A percentile compares a stretch with the other conserved stretches of the same genome.
Evolutionary conservation across 1,140 invertebrate genomes (phyloP).

Genomic region (Idris sp.): DNA sequence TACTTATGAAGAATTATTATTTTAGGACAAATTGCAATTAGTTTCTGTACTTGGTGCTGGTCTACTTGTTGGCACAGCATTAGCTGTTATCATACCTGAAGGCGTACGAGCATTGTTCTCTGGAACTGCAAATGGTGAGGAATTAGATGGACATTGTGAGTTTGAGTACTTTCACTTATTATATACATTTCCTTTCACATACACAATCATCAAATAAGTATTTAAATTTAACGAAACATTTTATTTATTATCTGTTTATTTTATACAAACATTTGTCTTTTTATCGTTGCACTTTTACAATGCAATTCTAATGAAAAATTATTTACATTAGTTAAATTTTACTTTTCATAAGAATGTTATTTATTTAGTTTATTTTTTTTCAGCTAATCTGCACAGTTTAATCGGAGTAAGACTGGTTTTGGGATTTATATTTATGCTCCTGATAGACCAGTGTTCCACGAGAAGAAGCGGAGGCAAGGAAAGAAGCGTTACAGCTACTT

Average conservation of each 20-base stretch:
- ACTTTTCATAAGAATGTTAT: too few relatives aligned
- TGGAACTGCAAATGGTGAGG: slow-evolving; percentile 54
- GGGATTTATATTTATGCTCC: slow-evolving; percentile 98
- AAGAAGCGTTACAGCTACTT: slow-evolving; percentile 92
- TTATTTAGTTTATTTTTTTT: too few relatives aligned
- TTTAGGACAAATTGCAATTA: slow-evolving; percentile 94
- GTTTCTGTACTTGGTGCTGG: slow-evolving; percentile 97
- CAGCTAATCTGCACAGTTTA: slow-evolving; percentile 80
- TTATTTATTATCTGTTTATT: too few relatives aligned
- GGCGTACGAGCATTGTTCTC: slow-evolving; percentile 91
- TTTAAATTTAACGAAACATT: too few relatives aligned
- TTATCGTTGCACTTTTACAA: too few relatives aligned
- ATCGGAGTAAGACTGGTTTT: slow-evolving; percentile 88
- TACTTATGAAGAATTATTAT: too few relatives aligned
- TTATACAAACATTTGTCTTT: too few relatives aligned
- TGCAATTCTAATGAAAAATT: too few relatives aligned
- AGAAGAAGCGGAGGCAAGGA: slow-evolving; percentile 83
- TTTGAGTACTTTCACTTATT: slow-evolving; percentile 12
- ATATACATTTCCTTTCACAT: too few relatives aligned
- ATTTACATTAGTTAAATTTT: neutral
- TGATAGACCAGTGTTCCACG: slow-evolving; percentile 93
- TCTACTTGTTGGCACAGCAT: slow-evolving; percentile 96
- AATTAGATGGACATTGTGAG: slow-evolving; percentile 57
- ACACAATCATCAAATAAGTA: too few relatives aligned
- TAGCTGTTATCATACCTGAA: slow-evolving; percentile 99